These are phyloP conservation scores for Cladorhizidae sp. DNA, from an alignment of 37 sponge, comb jelly and placozoan genomes.

Conservation along the genomic window DNA sequence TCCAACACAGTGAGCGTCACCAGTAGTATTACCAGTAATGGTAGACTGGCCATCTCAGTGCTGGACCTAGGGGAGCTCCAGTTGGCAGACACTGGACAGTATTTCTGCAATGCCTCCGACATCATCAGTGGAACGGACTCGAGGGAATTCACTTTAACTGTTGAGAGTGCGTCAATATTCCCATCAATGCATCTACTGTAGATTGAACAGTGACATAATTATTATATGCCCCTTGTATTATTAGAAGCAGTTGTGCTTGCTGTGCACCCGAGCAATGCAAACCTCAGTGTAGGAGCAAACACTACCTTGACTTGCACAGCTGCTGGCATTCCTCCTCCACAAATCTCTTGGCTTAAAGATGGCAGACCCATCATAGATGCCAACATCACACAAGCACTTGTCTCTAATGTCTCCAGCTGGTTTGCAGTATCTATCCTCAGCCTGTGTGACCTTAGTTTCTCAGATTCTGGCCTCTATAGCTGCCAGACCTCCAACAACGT, in stretches of 20 bases:
- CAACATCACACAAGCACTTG: neutral
- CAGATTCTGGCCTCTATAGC: conserved; percentile 14
- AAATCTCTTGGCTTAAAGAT: conserved; percentile 20
- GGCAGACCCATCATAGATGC: conserved; percentile 1
- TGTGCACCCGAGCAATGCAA: conserved; percentile 3
- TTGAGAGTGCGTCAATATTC: neutral
- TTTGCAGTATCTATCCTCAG: neutral
- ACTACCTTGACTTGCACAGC: conserved; percentile 13
- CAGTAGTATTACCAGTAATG: neutral
- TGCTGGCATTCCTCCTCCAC: conserved; percentile 25
- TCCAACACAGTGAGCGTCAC: neutral
- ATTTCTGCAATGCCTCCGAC: conserved; percentile 18
- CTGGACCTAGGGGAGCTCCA: neutral
- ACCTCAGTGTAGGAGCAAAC: neutral
- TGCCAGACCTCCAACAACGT: conserved; percentile 17
- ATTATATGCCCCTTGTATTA: too few species aligned
- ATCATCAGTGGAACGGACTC: neutral
- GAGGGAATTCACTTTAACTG: neutral
- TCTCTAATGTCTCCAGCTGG: neutral
- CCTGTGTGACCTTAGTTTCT: conserved; percentile 11
- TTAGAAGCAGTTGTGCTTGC: neutral
- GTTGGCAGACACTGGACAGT: conserved; percentile 13
- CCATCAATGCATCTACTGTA: neutral
- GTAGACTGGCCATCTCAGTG: neutral
- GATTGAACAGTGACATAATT: too few species aligned